Evolutionary conservation across 2,113 vertebrate species (phyloP).

Genomic region (Delphinapterus leucas): DNA sequence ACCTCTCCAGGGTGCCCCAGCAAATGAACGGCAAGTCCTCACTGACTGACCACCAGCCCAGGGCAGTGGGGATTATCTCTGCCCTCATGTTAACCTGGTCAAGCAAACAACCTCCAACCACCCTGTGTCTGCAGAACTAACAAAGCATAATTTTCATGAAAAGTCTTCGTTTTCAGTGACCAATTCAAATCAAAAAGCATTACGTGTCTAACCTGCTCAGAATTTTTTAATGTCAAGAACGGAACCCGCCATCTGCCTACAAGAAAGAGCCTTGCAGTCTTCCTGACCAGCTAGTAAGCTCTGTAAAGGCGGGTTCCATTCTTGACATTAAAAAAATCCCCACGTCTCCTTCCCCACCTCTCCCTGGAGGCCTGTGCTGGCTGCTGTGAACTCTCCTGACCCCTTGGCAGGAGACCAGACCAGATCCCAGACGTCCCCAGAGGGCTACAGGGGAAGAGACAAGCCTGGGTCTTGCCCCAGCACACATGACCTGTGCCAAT

Average conservation of each 20-base stretch:
- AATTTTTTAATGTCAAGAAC: not conserved
- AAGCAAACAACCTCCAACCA: not conserved
- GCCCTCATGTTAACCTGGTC: not conserved
- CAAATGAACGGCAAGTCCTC: not conserved
- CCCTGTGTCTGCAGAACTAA: not conserved
- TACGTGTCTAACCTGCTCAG: not conserved
- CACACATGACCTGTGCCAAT: not conserved
- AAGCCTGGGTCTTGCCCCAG: not conserved
- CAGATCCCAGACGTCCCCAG: not conserved
- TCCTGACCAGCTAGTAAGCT: not conserved
- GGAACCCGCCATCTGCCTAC: not conserved
- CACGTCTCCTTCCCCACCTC: not conserved
- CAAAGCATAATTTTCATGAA: not conserved
- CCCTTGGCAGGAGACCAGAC: not conserved
- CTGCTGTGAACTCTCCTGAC: not conserved
- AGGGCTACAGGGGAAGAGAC: not conserved
- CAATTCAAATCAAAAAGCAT: not conserved
- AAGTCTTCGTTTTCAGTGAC: not conserved
- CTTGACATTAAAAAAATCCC: not conserved
- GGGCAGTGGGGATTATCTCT: accelerated
- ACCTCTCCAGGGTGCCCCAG: not conserved
- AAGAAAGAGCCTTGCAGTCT: too few species aligned
- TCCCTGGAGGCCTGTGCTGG: too few species aligned
- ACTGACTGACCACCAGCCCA: accelerated
- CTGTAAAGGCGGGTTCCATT: not conserved